A percentile compares a stretch with the other conserved stretches of the same genome.
These are phyloP conservation scores for Adelognathus sp. DNA, from an alignment of 2,888 invertebrate species.

Conservation along the genomic window DNA sequence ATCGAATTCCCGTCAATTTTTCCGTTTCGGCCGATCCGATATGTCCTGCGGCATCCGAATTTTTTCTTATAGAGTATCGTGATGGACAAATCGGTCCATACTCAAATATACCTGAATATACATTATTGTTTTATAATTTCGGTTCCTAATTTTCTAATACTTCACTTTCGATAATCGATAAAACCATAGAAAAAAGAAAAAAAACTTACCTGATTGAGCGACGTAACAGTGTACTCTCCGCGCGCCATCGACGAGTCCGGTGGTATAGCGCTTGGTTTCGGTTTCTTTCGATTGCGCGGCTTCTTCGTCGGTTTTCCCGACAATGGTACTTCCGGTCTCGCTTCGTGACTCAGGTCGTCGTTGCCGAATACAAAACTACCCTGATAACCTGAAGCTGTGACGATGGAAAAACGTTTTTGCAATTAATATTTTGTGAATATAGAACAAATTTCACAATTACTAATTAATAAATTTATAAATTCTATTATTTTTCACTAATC, in stretches of 20 bases:
- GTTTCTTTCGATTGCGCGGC: constrained; percentile 70
- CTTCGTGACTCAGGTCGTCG: constrained; percentile 75
- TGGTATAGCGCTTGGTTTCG: constrained; percentile 70
- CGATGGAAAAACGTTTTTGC: background rate
- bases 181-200: too few species aligned
- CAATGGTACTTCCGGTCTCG: constrained; percentile 68
- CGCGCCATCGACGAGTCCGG: constrained; percentile 73
- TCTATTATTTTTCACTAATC: too few species aligned
- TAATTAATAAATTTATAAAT: background rate
- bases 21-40: background rate
- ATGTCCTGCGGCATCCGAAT: background rate
- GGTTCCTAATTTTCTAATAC: background rate
- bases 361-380: constrained; percentile 71
- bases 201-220: constrained; percentile 75
- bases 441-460: background rate
- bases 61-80: constrained; percentile 7
- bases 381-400: constrained; percentile 69
- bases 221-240: constrained; percentile 76
- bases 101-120: background rate
- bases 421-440: too few species aligned
- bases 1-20: constrained; percentile 24
- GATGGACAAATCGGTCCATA: constrained; percentile 1
- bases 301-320: constrained; percentile 73
- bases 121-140: background rate
- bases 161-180: background rate